Conservation (phyloP, 2,113 vertebrate genomes). For the Oceanites oceanicus region DNA sequence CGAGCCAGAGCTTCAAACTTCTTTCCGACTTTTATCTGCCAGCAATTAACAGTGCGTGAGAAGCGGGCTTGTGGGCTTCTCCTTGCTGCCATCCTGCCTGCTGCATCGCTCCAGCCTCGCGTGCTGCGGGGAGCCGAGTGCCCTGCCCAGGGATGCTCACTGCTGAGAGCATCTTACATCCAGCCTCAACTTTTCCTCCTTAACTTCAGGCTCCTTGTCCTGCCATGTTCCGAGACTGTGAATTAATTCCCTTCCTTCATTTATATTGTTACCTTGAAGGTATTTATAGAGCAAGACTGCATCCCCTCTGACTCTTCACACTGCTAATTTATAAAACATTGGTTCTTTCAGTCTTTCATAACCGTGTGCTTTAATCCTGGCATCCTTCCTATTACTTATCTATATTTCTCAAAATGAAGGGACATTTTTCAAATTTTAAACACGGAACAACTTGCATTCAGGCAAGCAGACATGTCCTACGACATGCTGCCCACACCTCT, state of each 20-base stretch:
- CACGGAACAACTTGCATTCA: background rate
- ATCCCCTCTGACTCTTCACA: slow-evolving; percentile 33
- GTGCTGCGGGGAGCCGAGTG: background rate
- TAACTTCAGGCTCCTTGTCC: slow-evolving; percentile 27
- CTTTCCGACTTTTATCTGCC: background rate
- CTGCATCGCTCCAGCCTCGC: background rate
- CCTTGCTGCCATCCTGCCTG: rapidly evolving
- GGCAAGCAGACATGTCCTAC: rapidly evolving
- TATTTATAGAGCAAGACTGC: slow-evolving; percentile 57
- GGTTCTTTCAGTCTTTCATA: slow-evolving; percentile 21
- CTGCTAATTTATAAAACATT: slow-evolving; percentile 26
- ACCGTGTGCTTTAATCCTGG: background rate
- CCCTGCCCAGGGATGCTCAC: background rate
- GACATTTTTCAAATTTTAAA: background rate
- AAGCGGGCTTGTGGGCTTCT: background rate
- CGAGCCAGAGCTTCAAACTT: background rate
- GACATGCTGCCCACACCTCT: background rate
- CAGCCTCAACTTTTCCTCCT: background rate
- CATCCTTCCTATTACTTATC: background rate
- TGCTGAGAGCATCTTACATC: background rate
- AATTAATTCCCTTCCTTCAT: slow-evolving; percentile 64
- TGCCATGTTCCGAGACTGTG: slow-evolving; percentile 29
- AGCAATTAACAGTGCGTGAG: background rate
- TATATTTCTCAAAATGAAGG: background rate
- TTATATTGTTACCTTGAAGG: slow-evolving; percentile 60